phyloP scores from a whole-genome alignment of 2,888 invertebrate genomes.

The Cosmia trapezina region DNA sequence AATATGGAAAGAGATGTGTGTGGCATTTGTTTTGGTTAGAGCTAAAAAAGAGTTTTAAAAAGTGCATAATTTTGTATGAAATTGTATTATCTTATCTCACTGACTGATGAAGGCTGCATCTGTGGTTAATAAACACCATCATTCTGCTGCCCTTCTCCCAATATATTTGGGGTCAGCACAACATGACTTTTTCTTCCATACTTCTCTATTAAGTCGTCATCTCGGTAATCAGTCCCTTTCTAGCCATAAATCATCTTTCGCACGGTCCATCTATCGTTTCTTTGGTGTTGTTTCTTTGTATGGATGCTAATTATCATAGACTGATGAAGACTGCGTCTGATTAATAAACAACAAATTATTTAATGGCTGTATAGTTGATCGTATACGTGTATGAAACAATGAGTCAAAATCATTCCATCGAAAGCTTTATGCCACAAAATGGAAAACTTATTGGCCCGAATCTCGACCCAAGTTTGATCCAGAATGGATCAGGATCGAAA shows the following conservation, averaged over 20 bases:
- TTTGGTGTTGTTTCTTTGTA: too few relatives aligned
- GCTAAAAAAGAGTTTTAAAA: not conserved
- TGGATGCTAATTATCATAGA: not conserved
- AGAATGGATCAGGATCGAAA: not conserved
- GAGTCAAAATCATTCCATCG: not conserved
- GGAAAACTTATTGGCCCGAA: not conserved
- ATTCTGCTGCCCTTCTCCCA: too few relatives aligned
- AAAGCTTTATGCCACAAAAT: not conserved
- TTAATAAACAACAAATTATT: not conserved
- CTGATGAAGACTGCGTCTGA: not conserved
- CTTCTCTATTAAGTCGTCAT: too few relatives aligned
- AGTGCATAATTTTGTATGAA: too few relatives aligned
- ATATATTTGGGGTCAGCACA: too few relatives aligned
- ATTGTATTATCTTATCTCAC: too few relatives aligned
- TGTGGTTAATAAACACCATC: too few relatives aligned
- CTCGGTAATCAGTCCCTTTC: too few relatives aligned
- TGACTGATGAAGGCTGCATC: too few relatives aligned
- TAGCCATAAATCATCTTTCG: too few relatives aligned
- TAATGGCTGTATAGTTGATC: not conserved
- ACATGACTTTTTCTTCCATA: too few relatives aligned
- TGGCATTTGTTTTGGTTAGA: slow-evolving; percentile 21
- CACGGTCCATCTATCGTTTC: too few relatives aligned
- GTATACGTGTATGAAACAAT: not conserved
- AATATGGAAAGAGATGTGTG: slow-evolving; percentile 35
- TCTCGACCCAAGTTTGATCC: slow-evolving; percentile 4